A percentile compares a stretch with the other conserved stretches of the same genome.
Conservation (phyloP, 2,797 vertebrate genomes). For the Bovichtus diacanthus region DNA sequence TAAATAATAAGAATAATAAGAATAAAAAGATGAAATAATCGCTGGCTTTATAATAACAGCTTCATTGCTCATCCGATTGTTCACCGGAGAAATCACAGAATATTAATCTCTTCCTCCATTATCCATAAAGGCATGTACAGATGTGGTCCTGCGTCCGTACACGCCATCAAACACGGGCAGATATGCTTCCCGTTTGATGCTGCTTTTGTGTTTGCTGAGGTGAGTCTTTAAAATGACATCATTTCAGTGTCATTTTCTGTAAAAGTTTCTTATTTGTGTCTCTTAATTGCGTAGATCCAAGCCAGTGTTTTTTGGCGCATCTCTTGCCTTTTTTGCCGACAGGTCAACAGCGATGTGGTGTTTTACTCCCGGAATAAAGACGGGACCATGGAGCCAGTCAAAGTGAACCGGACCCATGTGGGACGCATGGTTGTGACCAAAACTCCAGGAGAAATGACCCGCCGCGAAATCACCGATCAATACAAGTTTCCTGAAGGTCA, state of each 20-base stretch:
- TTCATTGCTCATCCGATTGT: background rate
- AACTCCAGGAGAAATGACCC: slow-evolving; percentile 81
- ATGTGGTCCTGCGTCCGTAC: slow-evolving; percentile 95
- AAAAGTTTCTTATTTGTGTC: background rate
- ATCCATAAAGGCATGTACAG: slow-evolving; percentile 89
- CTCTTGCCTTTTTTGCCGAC: background rate
- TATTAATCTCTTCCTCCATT: background rate
- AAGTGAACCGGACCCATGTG: slow-evolving; percentile 86
- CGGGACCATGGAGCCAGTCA: slow-evolving; percentile 84
- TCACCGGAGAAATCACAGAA: background rate
- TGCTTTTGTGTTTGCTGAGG: slow-evolving; percentile 95
- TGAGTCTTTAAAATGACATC: slow-evolving; percentile 57
- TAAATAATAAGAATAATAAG: slow-evolving; percentile 33
- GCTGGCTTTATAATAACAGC: background rate
- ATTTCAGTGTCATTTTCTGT: background rate
- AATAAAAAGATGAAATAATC: background rate
- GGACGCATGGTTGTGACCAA: slow-evolving; percentile 94
- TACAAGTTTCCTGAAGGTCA: slow-evolving; percentile 97
- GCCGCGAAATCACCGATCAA: slow-evolving; percentile 88
- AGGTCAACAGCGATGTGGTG: slow-evolving; percentile 96
- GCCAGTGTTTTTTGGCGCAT: background rate
- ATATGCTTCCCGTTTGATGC: slow-evolving; percentile 94
- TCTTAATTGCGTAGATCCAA: background rate
- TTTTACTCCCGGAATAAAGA: slow-evolving; percentile 88
- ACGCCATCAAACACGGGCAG: slow-evolving; percentile 94